Conservation (phyloP, 2,797 vertebrate genomes). For the Yasuhikotakia modesta region DNA sequence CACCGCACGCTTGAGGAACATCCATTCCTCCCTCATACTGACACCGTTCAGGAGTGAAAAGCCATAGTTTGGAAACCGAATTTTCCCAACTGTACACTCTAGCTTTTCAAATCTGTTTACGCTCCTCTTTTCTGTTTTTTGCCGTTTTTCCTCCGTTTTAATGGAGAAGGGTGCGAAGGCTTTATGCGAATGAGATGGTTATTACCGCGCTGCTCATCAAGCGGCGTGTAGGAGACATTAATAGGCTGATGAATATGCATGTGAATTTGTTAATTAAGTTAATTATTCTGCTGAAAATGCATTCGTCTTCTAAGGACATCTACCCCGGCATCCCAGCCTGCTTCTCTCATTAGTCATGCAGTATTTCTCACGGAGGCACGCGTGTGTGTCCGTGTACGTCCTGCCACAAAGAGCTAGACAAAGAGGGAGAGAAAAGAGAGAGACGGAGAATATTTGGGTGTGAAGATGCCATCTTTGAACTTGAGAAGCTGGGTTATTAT, state of each 20-base stretch:
- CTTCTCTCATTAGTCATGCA: conserved; percentile 96
- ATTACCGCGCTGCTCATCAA: conserved; percentile 98
- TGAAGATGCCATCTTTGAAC: not conserved
- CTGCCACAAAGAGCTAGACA: conserved; percentile 70
- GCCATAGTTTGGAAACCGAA: not conserved
- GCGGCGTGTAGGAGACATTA: conserved; percentile 97
- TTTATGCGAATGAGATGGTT: conserved; percentile 98
- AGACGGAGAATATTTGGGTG: conserved; percentile 38
- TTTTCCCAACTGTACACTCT: conserved; percentile 42
- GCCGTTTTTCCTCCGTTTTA: conserved; percentile 68
- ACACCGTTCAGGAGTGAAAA: not conserved
- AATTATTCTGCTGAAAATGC: conserved; percentile 99
- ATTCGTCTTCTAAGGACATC: conserved; percentile 99
- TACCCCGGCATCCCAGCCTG: conserved; percentile 98
- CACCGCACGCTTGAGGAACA: not conserved
- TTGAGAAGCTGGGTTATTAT: not conserved
- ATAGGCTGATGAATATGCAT: conserved; percentile 99
- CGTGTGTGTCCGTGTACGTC: conserved; percentile 22
- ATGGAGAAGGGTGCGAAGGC: conserved; percentile 88
- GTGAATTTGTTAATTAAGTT: conserved; percentile 99
- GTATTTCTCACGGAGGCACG: conserved; percentile 85
- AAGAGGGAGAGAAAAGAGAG: conserved; percentile 56
- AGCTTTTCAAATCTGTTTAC: conserved; percentile 62
- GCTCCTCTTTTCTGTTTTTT: conserved; percentile 48
- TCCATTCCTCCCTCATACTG: not conserved